Conservation (phyloP, 2,113 vertebrate species). For the Rhinolophus sinicus region DNA sequence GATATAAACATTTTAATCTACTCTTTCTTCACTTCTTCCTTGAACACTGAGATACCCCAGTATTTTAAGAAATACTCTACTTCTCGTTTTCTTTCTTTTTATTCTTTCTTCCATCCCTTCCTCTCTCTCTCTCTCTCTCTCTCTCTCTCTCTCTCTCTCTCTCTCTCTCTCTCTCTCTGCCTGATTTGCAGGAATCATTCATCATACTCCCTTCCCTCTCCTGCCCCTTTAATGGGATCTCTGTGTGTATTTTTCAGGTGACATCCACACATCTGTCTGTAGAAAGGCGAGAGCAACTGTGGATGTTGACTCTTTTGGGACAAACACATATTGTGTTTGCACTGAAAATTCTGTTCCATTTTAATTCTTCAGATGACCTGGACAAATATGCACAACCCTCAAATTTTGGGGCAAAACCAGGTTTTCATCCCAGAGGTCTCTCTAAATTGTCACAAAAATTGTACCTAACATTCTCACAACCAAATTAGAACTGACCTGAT, state of each 20-base stretch:
- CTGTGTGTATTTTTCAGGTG: not conserved
- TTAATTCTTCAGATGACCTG: not conserved
- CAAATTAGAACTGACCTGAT: not conserved
- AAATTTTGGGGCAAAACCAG: not conserved
- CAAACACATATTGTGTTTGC: not conserved
- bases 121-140: not conserved
- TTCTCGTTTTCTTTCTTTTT: not conserved
- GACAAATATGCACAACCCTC: not conserved
- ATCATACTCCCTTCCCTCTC: not conserved
- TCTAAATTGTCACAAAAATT: not conserved
- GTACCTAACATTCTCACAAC: not conserved
- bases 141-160: too few relatives aligned
- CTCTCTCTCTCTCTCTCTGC: too few relatives aligned
- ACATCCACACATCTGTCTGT: not conserved
- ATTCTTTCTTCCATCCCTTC: not conserved
- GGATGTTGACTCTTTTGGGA: not conserved
- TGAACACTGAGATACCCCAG: not conserved
- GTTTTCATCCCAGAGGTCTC: not conserved
- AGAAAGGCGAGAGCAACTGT: not conserved
- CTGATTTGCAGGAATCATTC: not conserved
- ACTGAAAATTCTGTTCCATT: constrained; percentile 25
- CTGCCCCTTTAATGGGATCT: not conserved
- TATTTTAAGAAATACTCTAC: not conserved
- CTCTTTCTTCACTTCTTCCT: not conserved
- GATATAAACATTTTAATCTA: not conserved